Evolutionary conservation across 2,113 vertebrate species (phyloP), one percentile per base, ranked within the genome.

Genomic region (Leptobrachium leishanense): DNA sequence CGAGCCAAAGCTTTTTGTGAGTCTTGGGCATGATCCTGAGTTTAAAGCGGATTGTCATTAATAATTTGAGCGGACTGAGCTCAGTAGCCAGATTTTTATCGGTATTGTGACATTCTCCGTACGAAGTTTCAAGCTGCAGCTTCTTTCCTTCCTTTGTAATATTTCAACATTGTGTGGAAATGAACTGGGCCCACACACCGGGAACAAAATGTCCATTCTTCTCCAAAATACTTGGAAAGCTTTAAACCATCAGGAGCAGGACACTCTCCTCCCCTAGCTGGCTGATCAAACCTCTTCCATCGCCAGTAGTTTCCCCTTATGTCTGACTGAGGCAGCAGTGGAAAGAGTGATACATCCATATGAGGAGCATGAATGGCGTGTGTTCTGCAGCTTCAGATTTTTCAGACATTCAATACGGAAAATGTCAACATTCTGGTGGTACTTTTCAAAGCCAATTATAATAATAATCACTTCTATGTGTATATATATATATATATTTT

Each of bases 191-290:
- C 72, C 43, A 68, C 78, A 74, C 71, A 81, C 50, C 67, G 42
- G 59, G 64, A 74, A 74, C 78, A 81, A 81, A 81, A 74, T 68
- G 53, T 74, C 53, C 64, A 62, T 81, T 74, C 54, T 74, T 81
- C 50, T 68, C 40, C 3, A 39, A 11, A 2, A 12, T 74, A 59
- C 53, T 41, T 68, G 65, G 78, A 74, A 72, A 59, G 31, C 31
- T 40, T 43, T 74, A 6, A 42, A 62, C 31, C 50, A 15, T 46
- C 62, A 68, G 62, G 65, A 74, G 50, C 63, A 67, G 64, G 42
- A 67, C 41, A 55, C 15, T 63, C 68, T 70, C 75, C 75, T 9
- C 53, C 65, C 43, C 40, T 5, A 59, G 68, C 43, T 74, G 71
- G 59, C 65, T 41, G 6, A 59, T 20, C 31, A 62, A 68, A 67